Base-by-base conservation (phyloP, 1,140 invertebrate species). In the Stratiolaelaps scimitus region DNA sequence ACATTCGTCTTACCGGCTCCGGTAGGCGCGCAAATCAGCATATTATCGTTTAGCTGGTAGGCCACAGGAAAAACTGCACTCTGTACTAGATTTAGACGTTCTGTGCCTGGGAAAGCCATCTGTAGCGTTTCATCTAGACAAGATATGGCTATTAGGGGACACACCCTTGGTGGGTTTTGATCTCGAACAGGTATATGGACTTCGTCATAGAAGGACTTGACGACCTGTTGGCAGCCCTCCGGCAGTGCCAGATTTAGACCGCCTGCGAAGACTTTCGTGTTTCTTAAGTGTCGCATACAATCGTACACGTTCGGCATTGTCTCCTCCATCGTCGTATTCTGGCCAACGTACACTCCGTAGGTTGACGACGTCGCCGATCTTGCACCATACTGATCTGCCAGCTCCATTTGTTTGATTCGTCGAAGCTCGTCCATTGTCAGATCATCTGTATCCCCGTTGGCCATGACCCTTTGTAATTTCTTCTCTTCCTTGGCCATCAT, bases 1-100 rank as follows among this genome's bases (percentile, higher is more conserved):
- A 98, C 92, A 76, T 99, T 99, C 0, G 96, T 99, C 79, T 99
- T 99, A 64, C 92, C 92, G 4, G 92, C 92, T 20, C 92, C 92
- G 1, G 92, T 96, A 0, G 92, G 92, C 0, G 92, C 92, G 78
- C 92, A 94, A 67, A 96, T 89, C 5, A 99, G 76, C 71, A 99
- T 79, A 77, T 99, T 99, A 73, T 98, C 91, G 75, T 97, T 95
- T 7, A 89, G 91, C 72, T 90, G 84, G 78, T 97, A 98, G 0
- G 96, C 96, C 1, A 89, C 83, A 48, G 92, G 83, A 77, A 88
- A 98, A 0, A 99, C 95, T 64, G 97, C 85, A 0, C 89, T 90
- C 75, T 99, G 95, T 69, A 99, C 97, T 66, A 85, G 78, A 78
- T 99, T 99, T 17, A 99, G 78, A 56, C 81, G 78, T 73, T 88